Evolutionary conservation across 2,113 vertebrate species (phyloP).

Genomic region (Siniperca knerii): DNA sequence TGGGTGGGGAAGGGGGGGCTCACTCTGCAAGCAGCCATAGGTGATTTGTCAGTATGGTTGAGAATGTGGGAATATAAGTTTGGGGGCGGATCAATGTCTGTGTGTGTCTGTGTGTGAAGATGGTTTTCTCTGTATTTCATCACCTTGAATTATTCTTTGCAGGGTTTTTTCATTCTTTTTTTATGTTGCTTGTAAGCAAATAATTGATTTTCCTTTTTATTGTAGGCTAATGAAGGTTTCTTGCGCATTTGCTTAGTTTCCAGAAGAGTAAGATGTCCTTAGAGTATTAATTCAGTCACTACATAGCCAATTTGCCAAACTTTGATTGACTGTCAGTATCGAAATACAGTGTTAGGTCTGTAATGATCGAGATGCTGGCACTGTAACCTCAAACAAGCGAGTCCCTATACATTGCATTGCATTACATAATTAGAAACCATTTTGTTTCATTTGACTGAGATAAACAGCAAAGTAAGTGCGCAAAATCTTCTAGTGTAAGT

Average conservation of each 20-base stretch:
- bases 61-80: constrained; percentile 52
- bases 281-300: background rate
- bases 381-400: constrained; percentile 15
- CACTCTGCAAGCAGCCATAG: constrained; percentile 57
- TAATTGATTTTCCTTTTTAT: constrained; percentile 49
- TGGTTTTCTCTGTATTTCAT: constrained; percentile 62
- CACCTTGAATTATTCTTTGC: constrained; percentile 51
- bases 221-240: constrained; percentile 33
- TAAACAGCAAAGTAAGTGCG: constrained; percentile 51
- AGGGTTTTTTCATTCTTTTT: background rate
- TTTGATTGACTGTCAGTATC: constrained; percentile 3
- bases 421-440: constrained; percentile 2
- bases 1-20: constrained; percentile 28
- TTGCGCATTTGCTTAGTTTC: constrained; percentile 26
- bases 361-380: constrained; percentile 11
- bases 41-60: constrained; percentile 68
- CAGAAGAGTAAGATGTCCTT: constrained; percentile 1
- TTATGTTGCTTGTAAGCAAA: constrained; percentile 44
- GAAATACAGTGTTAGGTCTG: constrained; percentile 10
- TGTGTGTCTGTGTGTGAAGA: constrained; percentile 35
- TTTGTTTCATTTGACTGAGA: constrained; percentile 39
- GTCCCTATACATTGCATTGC: background rate
- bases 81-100: constrained; percentile 40
- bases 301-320: constrained; percentile 8
- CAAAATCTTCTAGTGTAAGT: constrained; percentile 51